phyloP scores from a whole-genome alignment of 2,797 vertebrate genomes.

The Taeniopygia guttata region DNA sequence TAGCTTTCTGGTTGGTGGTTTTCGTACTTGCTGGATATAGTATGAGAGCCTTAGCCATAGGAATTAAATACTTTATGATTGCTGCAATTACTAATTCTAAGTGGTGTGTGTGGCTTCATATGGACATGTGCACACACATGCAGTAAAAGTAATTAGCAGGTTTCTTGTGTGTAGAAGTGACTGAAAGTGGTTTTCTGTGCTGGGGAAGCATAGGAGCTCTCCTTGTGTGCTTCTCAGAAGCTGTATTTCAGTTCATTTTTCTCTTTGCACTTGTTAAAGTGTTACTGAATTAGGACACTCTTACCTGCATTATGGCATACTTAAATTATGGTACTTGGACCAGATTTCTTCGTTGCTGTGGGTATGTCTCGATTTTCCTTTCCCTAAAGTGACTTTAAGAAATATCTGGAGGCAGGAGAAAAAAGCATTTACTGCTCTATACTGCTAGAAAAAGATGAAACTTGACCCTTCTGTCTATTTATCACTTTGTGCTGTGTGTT shows the following conservation, averaged over 20 bases:
- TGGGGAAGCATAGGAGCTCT: not conserved
- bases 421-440: not conserved
- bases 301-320: not conserved
- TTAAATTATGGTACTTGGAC: not conserved
- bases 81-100: not conserved
- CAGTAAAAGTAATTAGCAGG: not conserved
- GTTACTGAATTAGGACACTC: not conserved
- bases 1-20: not conserved
- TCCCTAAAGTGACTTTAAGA: not conserved
- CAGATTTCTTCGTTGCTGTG: not conserved
- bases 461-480: fast-evolving
- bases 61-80: not conserved
- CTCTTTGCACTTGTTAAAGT: not conserved
- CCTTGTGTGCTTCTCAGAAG: not conserved
- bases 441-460: not conserved
- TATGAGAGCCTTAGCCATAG: not conserved
- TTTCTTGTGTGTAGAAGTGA: not conserved
- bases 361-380: not conserved
- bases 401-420: not conserved
- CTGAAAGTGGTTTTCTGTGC: not conserved
- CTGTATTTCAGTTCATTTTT: not conserved
- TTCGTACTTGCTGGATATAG: not conserved
- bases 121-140: fast-evolving
- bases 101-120: not conserved
- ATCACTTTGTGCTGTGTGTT: not conserved